These are phyloP conservation scores for Orycteropus afer DNA, from an alignment of 2,113 vertebrate species.

Conservation along the genomic window DNA sequence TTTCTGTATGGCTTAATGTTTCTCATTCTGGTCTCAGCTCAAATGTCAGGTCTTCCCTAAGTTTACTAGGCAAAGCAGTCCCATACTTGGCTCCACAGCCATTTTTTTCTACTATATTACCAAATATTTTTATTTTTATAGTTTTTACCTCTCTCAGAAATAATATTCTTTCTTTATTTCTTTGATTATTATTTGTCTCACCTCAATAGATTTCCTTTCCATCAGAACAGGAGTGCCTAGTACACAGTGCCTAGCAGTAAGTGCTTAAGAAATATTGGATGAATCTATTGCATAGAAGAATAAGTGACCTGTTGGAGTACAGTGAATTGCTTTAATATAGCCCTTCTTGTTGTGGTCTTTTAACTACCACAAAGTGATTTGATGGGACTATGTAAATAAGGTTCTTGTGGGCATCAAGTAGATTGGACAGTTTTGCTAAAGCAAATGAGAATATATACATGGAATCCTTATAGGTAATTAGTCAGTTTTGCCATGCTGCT, in stretches of 20 bases:
- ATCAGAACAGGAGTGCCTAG: neutral
- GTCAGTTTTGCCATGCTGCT: too few relatives aligned
- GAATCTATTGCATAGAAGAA: neutral
- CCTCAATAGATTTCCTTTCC: neutral
- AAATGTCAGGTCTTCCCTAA: neutral
- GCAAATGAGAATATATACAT: too few relatives aligned
- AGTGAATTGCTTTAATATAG: too few relatives aligned
- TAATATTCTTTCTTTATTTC: neutral
- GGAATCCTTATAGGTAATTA: too few relatives aligned
- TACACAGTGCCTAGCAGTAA: neutral
- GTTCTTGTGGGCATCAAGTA: too few relatives aligned
- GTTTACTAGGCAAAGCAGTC: neutral
- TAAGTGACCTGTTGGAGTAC: too few relatives aligned
- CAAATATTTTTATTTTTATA: neutral
- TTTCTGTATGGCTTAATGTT: neutral
- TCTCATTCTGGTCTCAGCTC: neutral
- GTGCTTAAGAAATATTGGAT: neutral
- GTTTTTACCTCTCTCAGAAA: neutral
- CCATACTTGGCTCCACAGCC: neutral
- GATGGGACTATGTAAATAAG: too few relatives aligned
- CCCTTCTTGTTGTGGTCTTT: too few relatives aligned
- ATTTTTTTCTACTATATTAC: neutral
- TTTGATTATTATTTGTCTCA: neutral
- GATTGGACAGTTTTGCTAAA: too few relatives aligned
- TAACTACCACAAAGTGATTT: too few relatives aligned